A percentile compares a stretch with the other conserved stretches of the same genome.
phyloP scores from a whole-genome alignment of 1,140 invertebrate genomes.

The Drosophila parvula region DNA sequence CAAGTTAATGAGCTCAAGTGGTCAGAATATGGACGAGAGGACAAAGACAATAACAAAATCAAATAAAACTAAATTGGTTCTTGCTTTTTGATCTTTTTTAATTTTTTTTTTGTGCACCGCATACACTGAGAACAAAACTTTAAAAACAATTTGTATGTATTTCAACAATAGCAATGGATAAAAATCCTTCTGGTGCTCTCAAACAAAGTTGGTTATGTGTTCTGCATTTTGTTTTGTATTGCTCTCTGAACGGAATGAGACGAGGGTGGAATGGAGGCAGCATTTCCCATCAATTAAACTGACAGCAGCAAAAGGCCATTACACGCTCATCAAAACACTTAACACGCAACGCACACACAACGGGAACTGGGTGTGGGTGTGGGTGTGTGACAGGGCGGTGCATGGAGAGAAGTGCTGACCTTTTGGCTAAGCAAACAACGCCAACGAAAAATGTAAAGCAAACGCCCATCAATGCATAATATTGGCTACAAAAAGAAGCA shows the following conservation, averaged over 20 bases:
- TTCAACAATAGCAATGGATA: neutral
- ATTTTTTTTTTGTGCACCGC: neutral
- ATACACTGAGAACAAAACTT: slow-evolving; percentile 13
- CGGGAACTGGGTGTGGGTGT: neutral
- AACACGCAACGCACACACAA: slow-evolving; percentile 13
- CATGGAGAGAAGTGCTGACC: neutral
- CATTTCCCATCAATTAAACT: slow-evolving; percentile 68
- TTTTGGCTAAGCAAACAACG: neutral
- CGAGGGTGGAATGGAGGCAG: neutral
- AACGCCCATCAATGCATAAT: too few species aligned
- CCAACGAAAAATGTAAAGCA: neutral
- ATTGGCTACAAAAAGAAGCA: too few species aligned
- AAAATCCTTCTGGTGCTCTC: too few species aligned
- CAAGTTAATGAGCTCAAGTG: slow-evolving; percentile 74
- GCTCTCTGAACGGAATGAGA: too few species aligned
- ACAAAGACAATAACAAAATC: slow-evolving; percentile 58
- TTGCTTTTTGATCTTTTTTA: slow-evolving; percentile 4
- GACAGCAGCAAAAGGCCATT: slow-evolving; percentile 60
- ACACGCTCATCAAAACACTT: slow-evolving; percentile 75
- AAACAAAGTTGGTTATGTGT: neutral
- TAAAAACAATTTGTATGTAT: neutral
- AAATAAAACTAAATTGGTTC: slow-evolving; percentile 56
- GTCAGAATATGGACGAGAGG: slow-evolving; percentile 16
- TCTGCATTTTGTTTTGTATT: neutral
- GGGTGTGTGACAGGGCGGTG: neutral